Percentiles rank a stretch among this genome's conserved stretches.
phyloP scores from a whole-genome alignment of 2,113 vertebrate species.

The Notothenia rossii region DNA sequence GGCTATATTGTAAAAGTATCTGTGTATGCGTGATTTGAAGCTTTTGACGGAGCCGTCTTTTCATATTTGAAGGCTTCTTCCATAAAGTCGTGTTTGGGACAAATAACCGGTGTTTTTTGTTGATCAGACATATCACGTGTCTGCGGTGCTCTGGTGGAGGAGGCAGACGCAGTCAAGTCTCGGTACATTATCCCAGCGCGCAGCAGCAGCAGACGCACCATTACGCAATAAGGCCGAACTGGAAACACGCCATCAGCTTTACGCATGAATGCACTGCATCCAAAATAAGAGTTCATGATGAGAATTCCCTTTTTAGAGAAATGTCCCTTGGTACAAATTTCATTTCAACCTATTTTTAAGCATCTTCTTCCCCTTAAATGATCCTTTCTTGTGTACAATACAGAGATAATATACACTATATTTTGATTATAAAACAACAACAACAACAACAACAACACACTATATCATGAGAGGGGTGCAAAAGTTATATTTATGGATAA shows the following conservation, averaged over 20 bases:
- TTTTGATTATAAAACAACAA: background rate
- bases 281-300: background rate
- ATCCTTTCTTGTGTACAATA: background rate
- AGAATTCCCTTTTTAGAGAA: background rate
- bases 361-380: background rate
- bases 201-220: conserved; percentile 10
- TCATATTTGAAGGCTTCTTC: background rate
- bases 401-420: background rate
- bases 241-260: conserved; percentile 18
- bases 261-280: conserved; percentile 35
- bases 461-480: background rate
- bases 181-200: background rate
- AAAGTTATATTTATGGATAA: background rate
- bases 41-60: background rate
- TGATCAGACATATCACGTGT: background rate
- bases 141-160: background rate
- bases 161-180: background rate
- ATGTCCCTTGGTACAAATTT: accelerated
- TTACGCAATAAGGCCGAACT: conserved; percentile 37
- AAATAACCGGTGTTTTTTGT: background rate
- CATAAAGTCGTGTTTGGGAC: background rate
- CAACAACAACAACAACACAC: background rate
- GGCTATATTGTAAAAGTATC: background rate
- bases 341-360: accelerated
- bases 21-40: background rate